Conservation (phyloP, 2,113 vertebrate species). For the Copsychus sechellarum region DNA sequence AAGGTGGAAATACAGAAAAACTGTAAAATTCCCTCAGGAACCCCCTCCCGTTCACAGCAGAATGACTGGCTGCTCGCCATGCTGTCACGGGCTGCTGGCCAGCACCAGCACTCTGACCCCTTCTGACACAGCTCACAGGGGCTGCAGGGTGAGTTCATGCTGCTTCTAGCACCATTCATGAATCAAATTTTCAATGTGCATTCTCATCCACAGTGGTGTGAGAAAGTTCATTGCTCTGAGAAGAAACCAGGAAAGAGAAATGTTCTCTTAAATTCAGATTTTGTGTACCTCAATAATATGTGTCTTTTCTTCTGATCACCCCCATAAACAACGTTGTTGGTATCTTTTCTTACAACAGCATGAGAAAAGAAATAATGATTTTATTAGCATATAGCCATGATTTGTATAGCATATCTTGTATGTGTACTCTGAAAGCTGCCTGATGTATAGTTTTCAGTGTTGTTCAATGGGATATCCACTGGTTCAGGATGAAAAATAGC, state of each 20-base stretch:
- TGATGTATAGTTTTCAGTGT: background rate
- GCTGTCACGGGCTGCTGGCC: slow-evolving; percentile 27
- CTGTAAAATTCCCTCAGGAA: background rate
- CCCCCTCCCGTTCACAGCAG: background rate
- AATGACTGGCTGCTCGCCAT: background rate
- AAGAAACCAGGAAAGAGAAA: background rate
- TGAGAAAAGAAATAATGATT: background rate
- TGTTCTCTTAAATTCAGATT: background rate
- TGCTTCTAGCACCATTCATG: background rate
- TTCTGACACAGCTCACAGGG: background rate
- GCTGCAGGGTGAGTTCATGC: slow-evolving; percentile 24
- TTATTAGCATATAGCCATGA: background rate
- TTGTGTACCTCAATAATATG: background rate
- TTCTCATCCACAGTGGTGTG: background rate
- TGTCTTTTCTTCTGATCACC: background rate
- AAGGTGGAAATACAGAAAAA: background rate
- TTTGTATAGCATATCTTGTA: background rate
- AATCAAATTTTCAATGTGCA: background rate
- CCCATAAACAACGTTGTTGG: background rate
- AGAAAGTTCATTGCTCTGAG: background rate
- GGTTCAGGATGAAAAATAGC: background rate
- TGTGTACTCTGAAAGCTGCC: background rate
- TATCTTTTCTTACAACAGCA: background rate
- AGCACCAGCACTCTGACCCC: background rate
- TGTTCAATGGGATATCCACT: background rate